Base-by-base conservation (phyloP, 2,888 invertebrate species). In the Phyllotreta cruciferae region DNA sequence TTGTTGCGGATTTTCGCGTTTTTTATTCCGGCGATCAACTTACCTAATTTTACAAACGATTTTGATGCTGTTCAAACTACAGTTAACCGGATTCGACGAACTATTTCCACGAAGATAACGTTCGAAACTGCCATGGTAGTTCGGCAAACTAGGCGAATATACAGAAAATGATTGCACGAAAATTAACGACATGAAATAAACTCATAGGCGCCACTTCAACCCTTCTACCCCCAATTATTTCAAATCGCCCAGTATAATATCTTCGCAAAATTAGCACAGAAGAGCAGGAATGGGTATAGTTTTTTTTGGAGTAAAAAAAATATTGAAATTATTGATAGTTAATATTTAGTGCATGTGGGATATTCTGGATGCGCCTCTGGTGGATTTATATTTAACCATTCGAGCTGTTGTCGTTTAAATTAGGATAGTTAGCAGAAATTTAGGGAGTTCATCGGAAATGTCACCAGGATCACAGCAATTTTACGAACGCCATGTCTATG, bases 391-490 rank as follows among this genome's bases (percentile, higher is more conserved):
- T 58, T 35, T 35, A 58, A 42, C n/a, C 24, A n/a, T 8, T 37
- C 1, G 37, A 52, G 39, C 50, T 58, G 39, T 50, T 58, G 52
- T 35, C 58, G 53, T 60, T 53, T 42, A 60, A 60, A 60, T 60
- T 52, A 52, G 60, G 24, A 60, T n/a, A 35, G 50, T 36, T 52
- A 36, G 42, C n/a, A 45, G 13, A 52, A 56, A 63, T 54, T 58
- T 54, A 44, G 49, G 47, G 45, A 36, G 45, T 39, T 47, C 57
- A 47, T 39, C 13, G 57, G 47, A 58, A 63, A 63, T 58, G 58
- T 63, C 63, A 63, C 58, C 58, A 47, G 54, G 41, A 36, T 50
- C 47, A 24, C 42, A 7, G 6, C 57, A 24, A 42, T 58, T 63
- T 41, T 45, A 36, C 49, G 24, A 42, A 36, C 9, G 37, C 57